Percentiles rank a stretch among this genome's conserved stretches.
phyloP scores from a whole-genome alignment of 2,797 vertebrate species.

The Galago senegalensis region DNA sequence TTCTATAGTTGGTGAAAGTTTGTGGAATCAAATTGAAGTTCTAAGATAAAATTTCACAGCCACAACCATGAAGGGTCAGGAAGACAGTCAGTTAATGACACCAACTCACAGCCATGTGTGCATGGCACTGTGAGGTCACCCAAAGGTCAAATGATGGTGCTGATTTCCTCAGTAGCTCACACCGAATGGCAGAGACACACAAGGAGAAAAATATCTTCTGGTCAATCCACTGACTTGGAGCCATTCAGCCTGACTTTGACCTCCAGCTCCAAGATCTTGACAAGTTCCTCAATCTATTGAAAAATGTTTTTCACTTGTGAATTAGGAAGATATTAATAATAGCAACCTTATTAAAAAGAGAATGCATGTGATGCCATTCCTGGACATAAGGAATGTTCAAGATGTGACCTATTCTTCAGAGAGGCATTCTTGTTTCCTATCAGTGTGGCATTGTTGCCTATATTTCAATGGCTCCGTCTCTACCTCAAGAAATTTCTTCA shows the following conservation, averaged over 20 bases:
- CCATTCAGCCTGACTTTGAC: neutral
- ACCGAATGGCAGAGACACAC: neutral
- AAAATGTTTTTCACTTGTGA: neutral
- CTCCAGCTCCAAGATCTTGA: neutral
- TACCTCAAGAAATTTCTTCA: neutral
- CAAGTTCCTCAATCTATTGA: neutral
- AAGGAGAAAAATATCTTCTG: neutral
- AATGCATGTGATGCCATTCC: neutral
- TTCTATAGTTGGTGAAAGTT: neutral
- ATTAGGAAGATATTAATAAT: neutral
- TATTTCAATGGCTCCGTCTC: neutral
- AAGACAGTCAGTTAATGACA: neutral
- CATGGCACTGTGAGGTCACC: neutral
- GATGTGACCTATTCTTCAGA: neutral
- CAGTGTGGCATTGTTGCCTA: neutral
- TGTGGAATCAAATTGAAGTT: neutral
- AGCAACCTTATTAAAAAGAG: neutral
- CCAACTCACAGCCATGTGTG: neutral
- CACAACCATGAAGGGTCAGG: neutral
- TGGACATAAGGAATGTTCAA: neutral
- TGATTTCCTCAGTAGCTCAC: fast-evolving
- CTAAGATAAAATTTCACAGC: neutral
- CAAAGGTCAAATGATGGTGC: neutral
- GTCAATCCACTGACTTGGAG: neutral
- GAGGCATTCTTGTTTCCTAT: neutral